Evolutionary conservation across 2,797 vertebrate species (phyloP).

Genomic region (Hypotaenidia philippensis): DNA sequence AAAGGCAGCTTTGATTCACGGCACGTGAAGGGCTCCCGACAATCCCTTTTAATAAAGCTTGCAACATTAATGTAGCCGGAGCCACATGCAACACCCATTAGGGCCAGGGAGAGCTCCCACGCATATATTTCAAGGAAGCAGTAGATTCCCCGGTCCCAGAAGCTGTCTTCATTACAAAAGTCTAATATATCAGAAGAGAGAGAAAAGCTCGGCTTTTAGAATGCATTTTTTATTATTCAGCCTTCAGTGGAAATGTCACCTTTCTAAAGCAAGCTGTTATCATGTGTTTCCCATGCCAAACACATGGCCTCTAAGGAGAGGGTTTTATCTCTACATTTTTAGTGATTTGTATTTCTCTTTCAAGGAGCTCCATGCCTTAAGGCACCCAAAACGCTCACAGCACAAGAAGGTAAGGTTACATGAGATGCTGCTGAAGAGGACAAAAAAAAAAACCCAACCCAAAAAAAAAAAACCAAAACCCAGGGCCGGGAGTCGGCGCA

Average conservation of each 20-base stretch:
- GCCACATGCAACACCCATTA: constrained; percentile 61
- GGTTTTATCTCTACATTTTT: constrained; percentile 88
- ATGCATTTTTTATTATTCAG: constrained; percentile 87
- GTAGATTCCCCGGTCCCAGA: constrained; percentile 61
- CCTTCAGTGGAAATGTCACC: constrained; percentile 96
- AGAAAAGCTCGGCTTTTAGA: constrained; percentile 70
- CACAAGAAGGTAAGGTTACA: constrained; percentile 80
- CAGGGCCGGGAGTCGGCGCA: neutral
- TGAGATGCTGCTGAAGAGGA: constrained; percentile 66
- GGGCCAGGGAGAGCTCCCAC: constrained; percentile 53
- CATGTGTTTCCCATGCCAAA: constrained; percentile 91
- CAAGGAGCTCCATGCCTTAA: constrained; percentile 90
- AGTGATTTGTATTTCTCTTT: constrained; percentile 89
- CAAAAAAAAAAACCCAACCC: constrained; percentile 7
- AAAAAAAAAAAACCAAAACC: too few species aligned
- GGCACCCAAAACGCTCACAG: constrained; percentile 83
- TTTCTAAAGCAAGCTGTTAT: constrained; percentile 98
- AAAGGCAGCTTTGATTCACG: constrained; percentile 49
- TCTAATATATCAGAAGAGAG: constrained; percentile 71
- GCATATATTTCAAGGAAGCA: constrained; percentile 67
- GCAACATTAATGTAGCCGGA: constrained; percentile 53
- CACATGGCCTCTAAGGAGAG: constrained; percentile 91
- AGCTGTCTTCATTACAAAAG: constrained; percentile 79
- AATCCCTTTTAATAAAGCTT: constrained; percentile 52
- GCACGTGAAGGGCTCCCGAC: constrained; percentile 18